These are phyloP conservation scores for Poecilia latipinna DNA, from an alignment of 2,113 vertebrate genomes.

Conservation along the genomic window DNA sequence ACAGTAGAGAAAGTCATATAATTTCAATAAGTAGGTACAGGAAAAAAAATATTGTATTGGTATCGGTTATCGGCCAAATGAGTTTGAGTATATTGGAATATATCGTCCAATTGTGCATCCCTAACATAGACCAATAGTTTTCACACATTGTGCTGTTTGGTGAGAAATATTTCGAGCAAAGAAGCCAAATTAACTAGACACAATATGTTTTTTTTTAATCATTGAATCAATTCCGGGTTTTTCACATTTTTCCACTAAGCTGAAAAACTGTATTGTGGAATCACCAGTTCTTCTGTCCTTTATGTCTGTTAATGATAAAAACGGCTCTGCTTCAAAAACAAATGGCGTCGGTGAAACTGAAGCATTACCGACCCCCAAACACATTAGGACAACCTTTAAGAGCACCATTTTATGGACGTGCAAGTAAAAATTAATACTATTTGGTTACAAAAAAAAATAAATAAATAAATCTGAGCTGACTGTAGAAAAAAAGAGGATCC, in stretches of 20 bases:
- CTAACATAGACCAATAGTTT: not conserved
- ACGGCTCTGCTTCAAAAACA: not conserved
- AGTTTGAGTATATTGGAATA: too few species aligned
- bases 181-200: not conserved
- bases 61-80: too few species aligned
- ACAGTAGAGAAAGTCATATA: too few species aligned
- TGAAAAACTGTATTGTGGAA: not conserved
- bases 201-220: not conserved
- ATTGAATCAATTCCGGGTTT: not conserved
- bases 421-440: too few species aligned
- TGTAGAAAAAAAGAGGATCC: too few species aligned
- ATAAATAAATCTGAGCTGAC: too few species aligned
- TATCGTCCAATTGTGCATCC: too few species aligned
- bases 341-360: not conserved
- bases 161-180: not conserved
- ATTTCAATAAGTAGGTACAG: too few species aligned
- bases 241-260: slow-evolving; percentile 3
- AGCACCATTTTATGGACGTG: not conserved
- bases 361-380: not conserved
- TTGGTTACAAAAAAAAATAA: too few species aligned
- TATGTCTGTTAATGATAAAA: not conserved
- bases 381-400: not conserved
- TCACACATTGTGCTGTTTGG: not conserved
- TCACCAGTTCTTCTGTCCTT: not conserved
- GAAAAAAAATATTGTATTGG: too few species aligned